Evolutionary conservation across 1,140 invertebrate genomes (phyloP).

Genomic region (Drosophila varians): DNA sequence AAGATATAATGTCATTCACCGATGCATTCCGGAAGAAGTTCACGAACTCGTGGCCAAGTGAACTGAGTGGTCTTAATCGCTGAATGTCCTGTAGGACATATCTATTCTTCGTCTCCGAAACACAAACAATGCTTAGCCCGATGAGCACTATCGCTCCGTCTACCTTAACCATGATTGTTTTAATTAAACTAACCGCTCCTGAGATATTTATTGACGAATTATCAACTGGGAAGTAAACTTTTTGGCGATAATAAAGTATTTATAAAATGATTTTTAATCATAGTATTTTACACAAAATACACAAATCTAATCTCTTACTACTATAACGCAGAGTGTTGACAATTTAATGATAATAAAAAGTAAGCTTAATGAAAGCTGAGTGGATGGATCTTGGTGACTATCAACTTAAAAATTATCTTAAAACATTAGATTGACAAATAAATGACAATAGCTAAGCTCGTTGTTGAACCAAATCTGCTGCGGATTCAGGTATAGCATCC

Average conservation of each 20-base stretch:
- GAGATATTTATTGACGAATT: too few species aligned
- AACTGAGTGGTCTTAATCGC: background rate
- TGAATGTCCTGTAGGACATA: background rate
- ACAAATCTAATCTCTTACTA: background rate
- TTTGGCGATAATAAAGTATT: too few species aligned
- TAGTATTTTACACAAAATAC: background rate
- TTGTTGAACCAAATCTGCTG: background rate
- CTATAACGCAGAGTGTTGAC: background rate
- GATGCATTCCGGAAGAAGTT: slow-evolving; percentile 17
- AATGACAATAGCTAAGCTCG: background rate
- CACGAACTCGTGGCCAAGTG: slow-evolving; percentile 8
- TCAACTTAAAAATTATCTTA: too few species aligned
- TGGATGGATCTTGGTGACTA: background rate
- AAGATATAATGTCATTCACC: slow-evolving; percentile 4
- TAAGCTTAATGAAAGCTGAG: background rate
- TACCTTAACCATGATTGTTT: too few species aligned
- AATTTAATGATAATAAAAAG: background rate
- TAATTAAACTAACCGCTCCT: too few species aligned
- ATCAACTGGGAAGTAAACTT: too few species aligned
- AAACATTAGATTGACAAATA: too few species aligned
- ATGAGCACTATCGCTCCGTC: too few species aligned
- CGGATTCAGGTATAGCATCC: background rate
- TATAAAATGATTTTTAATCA: background rate
- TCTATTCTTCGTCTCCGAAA: background rate
- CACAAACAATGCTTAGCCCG: too few species aligned